These are phyloP conservation scores for Etheostoma spectabile DNA, from an alignment of 2,113 vertebrate genomes.

Conservation along the genomic window DNA sequence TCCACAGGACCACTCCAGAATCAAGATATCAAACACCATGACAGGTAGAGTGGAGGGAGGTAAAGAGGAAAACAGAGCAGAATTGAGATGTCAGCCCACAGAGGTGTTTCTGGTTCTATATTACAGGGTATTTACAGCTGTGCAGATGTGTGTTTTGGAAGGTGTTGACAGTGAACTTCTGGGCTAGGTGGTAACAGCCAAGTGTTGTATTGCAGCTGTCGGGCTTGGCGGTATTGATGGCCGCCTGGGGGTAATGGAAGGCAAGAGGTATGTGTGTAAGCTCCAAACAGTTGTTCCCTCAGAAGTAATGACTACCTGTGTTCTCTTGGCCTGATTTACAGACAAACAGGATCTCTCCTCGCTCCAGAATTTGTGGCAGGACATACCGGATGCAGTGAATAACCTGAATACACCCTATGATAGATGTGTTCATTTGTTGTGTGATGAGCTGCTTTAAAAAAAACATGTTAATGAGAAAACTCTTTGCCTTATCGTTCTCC, in stretches of 20 bases:
- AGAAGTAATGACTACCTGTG: constrained; percentile 83
- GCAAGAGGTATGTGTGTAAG: constrained; percentile 74
- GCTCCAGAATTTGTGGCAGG: constrained; percentile 48
- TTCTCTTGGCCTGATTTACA: constrained; percentile 78
- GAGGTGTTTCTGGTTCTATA: constrained; percentile 72
- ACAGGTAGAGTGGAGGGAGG: constrained; percentile 48
- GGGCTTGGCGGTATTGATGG: constrained; percentile 69
- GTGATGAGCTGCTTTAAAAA: constrained; percentile 37
- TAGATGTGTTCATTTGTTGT: constrained; percentile 67
- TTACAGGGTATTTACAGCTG: constrained; percentile 79
- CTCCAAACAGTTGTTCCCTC: constrained; percentile 83
- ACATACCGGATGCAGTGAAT: constrained; percentile 52
- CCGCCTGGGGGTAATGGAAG: constrained; percentile 70
- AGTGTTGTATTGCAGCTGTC: constrained; percentile 55
- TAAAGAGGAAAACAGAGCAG: constrained; percentile 38
- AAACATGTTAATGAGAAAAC: constrained; percentile 10
- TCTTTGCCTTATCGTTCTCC: not conserved
- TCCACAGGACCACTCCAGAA: not conserved
- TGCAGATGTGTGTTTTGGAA: constrained; percentile 85
- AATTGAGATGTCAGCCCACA: constrained; percentile 76
- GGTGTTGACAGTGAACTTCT: constrained; percentile 75
- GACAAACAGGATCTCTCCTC: constrained; percentile 50
- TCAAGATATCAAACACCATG: constrained; percentile 67
- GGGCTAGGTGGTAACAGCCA: constrained; percentile 40
- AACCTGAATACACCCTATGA: constrained; percentile 41